These are phyloP conservation scores for Oncorhynchus mykiss DNA, from an alignment of 2,113 vertebrate genomes.

Conservation along the genomic window DNA sequence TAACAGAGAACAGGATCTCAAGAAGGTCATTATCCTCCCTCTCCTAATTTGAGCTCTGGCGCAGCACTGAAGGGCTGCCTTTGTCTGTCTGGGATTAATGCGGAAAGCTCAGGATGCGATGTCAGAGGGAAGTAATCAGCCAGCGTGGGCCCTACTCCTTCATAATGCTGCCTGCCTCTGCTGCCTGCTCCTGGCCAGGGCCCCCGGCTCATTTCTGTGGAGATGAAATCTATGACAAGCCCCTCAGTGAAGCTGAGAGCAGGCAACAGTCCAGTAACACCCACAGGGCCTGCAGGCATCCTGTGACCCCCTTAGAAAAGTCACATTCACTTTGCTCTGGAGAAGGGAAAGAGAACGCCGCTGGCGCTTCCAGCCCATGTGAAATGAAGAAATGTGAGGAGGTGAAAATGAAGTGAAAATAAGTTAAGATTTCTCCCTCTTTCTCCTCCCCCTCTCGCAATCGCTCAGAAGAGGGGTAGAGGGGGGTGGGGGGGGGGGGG, in stretches of 20 bases:
- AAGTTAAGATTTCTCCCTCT: slow-evolving; percentile 87
- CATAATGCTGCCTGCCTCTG: slow-evolving; percentile 84
- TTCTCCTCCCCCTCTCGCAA: slow-evolving; percentile 74
- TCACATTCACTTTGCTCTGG: slow-evolving; percentile 99
- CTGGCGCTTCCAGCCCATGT: slow-evolving; percentile 89
- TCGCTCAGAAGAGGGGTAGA: slow-evolving; percentile 69
- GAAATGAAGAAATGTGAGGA: slow-evolving; percentile 97
- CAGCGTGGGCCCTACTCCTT: slow-evolving; percentile 72
- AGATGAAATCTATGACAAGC: slow-evolving; percentile 99
- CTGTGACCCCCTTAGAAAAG: slow-evolving; percentile 98
- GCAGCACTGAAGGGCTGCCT: slow-evolving; percentile 86
- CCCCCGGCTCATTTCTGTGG: slow-evolving; percentile 91
- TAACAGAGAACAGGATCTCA: slow-evolving; percentile 79
- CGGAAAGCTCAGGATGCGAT: slow-evolving; percentile 93
- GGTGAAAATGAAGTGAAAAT: slow-evolving; percentile 96
- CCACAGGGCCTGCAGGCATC: slow-evolving; percentile 91
- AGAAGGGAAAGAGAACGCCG: slow-evolving; percentile 94
- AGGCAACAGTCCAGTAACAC: slow-evolving; percentile 91
- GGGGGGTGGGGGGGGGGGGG: not conserved
- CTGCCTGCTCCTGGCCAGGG: slow-evolving; percentile 88
- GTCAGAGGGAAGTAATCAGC: slow-evolving; percentile 91
- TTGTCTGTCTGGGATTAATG: slow-evolving; percentile 96
- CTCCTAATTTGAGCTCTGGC: slow-evolving; percentile 88
- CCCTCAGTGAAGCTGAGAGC: slow-evolving; percentile 97
- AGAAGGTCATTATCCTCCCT: slow-evolving; percentile 84